Evolutionary conservation across 2,797 vertebrate species (phyloP).

Genomic region (Parauchenoglanis punctatus): DNA sequence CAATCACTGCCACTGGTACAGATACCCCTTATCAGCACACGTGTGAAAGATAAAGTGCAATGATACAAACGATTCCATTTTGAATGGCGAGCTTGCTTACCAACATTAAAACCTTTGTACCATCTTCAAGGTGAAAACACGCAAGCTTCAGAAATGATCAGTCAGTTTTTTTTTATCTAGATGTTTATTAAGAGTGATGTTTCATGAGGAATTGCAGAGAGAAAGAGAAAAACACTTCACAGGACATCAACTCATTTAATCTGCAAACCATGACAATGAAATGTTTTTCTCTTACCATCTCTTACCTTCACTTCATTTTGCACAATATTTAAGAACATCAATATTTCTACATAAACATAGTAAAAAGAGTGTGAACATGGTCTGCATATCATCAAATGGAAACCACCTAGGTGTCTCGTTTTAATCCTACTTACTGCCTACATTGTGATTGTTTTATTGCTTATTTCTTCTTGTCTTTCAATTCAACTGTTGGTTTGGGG

Average conservation of each 20-base stretch:
- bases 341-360: constrained; percentile 57
- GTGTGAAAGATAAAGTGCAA: constrained; percentile 29
- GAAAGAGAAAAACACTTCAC: constrained; percentile 64
- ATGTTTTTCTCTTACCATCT: constrained; percentile 32
- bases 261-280: constrained; percentile 59
- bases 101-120: constrained; percentile 14
- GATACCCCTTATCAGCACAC: constrained; percentile 33
- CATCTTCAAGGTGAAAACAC: constrained; percentile 35
- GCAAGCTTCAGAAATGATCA: constrained; percentile 29
- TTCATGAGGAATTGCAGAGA: constrained; percentile 67
- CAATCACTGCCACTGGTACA: constrained; percentile 56
- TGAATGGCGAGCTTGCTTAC: background rate
- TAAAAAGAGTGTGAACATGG: constrained; percentile 12
- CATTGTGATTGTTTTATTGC: constrained; percentile 37
- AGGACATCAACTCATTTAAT: constrained; percentile 61
- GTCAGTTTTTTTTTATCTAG: constrained; percentile 47
- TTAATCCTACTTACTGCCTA: constrained; percentile 16
- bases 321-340: constrained; percentile 44
- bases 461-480: constrained; percentile 10
- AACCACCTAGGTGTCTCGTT: background rate
- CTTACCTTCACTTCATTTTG: constrained; percentile 17
- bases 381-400: constrained; percentile 12
- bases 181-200: constrained; percentile 74
- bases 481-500: background rate
- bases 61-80: constrained; percentile 20